Evolutionary conservation across 2,888 invertebrate genomes (phyloP).

Genomic region (Ptilodon capucinus): DNA sequence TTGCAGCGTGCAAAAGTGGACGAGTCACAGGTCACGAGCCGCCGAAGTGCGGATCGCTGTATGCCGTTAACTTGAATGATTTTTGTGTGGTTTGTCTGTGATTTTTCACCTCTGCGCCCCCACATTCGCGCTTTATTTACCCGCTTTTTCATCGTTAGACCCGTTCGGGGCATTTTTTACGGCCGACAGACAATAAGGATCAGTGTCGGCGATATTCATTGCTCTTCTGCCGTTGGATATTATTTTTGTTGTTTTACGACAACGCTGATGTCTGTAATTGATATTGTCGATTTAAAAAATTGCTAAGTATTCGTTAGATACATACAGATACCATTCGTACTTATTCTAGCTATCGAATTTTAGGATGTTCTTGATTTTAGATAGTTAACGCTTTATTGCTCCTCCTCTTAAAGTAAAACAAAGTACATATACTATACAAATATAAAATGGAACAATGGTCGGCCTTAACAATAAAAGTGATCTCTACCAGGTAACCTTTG

Average conservation of each 20-base stretch:
- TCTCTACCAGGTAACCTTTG: no score
- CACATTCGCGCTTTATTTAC: slow-evolving; percentile 42
- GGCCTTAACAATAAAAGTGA: no score
- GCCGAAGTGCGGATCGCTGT: slow-evolving; percentile 65
- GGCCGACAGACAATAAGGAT: slow-evolving; percentile 8
- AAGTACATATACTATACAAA: no score
- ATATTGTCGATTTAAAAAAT: neutral
- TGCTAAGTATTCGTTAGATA: neutral
- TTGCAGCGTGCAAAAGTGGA: slow-evolving; percentile 53
- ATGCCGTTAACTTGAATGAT: slow-evolving; percentile 70
- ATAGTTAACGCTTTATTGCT: no score
- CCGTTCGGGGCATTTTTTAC: slow-evolving; percentile 19
- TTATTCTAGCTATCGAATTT: no score
- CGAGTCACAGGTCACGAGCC: slow-evolving; percentile 60
- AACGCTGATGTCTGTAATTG: neutral
- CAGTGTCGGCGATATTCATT: neutral
- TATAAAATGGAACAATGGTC: no score
- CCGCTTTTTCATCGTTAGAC: slow-evolving; percentile 23
- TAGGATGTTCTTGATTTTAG: no score
- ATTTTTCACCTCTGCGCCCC: slow-evolving; percentile 54
- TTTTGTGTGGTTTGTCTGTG: slow-evolving; percentile 61
- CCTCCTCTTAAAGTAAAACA: no score
- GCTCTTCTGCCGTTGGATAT: neutral
- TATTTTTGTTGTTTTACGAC: neutral
- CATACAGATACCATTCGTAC: no score